Evolutionary conservation across 2,797 vertebrate genomes (phyloP).

Genomic region (Pyrrhura leucotis): DNA sequence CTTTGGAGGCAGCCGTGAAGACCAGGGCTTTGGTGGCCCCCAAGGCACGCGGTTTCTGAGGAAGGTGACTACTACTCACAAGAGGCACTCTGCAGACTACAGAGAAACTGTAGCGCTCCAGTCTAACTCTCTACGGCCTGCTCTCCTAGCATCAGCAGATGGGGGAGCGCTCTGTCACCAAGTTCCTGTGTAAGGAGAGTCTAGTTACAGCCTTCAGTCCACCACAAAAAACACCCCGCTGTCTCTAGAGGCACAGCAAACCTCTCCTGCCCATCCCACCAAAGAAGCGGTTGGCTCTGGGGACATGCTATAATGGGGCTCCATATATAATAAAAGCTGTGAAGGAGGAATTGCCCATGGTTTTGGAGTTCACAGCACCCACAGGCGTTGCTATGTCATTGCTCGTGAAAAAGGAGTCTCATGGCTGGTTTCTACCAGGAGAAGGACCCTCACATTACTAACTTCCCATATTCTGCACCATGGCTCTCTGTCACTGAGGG

Average conservation of each 20-base stretch:
- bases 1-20: slow-evolving; percentile 33
- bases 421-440: not conserved
- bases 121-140: slow-evolving; percentile 72
- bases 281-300: not conserved
- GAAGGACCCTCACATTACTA: not conserved
- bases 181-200: slow-evolving; percentile 71
- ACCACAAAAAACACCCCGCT: not conserved
- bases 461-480: not conserved
- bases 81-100: slow-evolving; percentile 73
- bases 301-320: not conserved
- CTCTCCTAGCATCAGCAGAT: slow-evolving; percentile 69
- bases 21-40: slow-evolving; percentile 13
- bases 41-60: slow-evolving; percentile 59
- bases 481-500: not conserved
- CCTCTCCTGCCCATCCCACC: slow-evolving; percentile 20
- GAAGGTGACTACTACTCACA: slow-evolving; percentile 73
- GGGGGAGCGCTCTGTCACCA: slow-evolving; percentile 66
- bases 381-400: not conserved
- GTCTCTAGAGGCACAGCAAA: not conserved
- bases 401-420: not conserved
- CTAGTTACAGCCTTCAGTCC: slow-evolving; percentile 69
- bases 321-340: not conserved
- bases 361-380: not conserved
- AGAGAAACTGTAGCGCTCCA: slow-evolving; percentile 71
- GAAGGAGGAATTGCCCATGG: rapidly evolving